A percentile compares a stretch with the other conserved stretches of the same genome.
Evolutionary conservation across 2,113 vertebrate genomes (phyloP).

Genomic region (Ovis aries): ARS-UI_Ramb_v3.0 NC_056054.1:63200501-63201000

Average conservation of each 20-base stretch:
- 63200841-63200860: neutral
- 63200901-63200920: slow-evolving; percentile 14
- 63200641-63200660: neutral
- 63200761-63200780: neutral
- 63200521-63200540: neutral
- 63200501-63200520: neutral
- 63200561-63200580: neutral
- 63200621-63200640: neutral
- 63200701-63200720: neutral
- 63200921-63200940: neutral
- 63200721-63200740: slow-evolving; percentile 7
- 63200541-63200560: neutral
- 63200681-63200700: neutral
- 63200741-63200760: neutral
- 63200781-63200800: neutral
- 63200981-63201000: slow-evolving; percentile 48
- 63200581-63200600: neutral
- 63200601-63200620: neutral
- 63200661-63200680: neutral
- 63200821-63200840: neutral
- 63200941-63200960: neutral
- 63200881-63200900: slow-evolving; percentile 17
- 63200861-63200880: neutral
- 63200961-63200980: neutral
- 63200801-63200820: neutral